Percentiles rank a stretch among this genome's conserved stretches.
Evolutionary conservation across 2,888 invertebrate species (phyloP).

Genomic region (Tethea ocularis): DNA sequence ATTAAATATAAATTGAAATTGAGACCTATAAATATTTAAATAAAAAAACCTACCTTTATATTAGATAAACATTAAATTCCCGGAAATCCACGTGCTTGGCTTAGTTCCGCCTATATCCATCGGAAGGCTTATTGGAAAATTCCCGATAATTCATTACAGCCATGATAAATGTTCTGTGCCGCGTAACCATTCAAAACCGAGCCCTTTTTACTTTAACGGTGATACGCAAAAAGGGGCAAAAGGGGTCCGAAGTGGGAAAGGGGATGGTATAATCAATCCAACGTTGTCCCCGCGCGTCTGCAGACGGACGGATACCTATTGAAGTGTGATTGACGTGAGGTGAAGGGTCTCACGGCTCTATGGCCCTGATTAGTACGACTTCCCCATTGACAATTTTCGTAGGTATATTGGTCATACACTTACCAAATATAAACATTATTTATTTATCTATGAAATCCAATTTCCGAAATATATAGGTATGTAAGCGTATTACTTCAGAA

Average conservation of each 20-base stretch:
- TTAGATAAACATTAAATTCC: conserved; percentile 21
- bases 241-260: conserved; percentile 63
- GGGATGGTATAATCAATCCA: conserved; percentile 80
- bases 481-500: no score
- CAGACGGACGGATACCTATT: conserved; percentile 57
- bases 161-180: conserved; percentile 79
- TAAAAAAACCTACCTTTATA: conserved; percentile 14
- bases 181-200: conserved; percentile 69
- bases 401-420: no score
- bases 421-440: no score
- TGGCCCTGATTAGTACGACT: conserved; percentile 3
- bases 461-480: no score
- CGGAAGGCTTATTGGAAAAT: conserved; percentile 69
- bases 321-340: conserved; percentile 51
- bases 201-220: conserved; percentile 79
- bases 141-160: conserved; percentile 79
- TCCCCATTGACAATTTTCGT: background rate
- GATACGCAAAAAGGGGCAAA: conserved; percentile 81
- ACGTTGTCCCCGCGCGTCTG: conserved; percentile 54
- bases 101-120: conserved; percentile 19
- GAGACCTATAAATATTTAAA: background rate
- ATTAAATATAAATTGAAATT: no score
- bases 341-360: conserved; percentile 27
- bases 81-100: conserved; percentile 17
- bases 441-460: no score